Percentiles rank a stretch among this genome's conserved stretches.
These are phyloP conservation scores for Craterocephalus amniculus DNA, from an alignment of 2,797 vertebrate genomes.

Conservation along the genomic window DNA sequence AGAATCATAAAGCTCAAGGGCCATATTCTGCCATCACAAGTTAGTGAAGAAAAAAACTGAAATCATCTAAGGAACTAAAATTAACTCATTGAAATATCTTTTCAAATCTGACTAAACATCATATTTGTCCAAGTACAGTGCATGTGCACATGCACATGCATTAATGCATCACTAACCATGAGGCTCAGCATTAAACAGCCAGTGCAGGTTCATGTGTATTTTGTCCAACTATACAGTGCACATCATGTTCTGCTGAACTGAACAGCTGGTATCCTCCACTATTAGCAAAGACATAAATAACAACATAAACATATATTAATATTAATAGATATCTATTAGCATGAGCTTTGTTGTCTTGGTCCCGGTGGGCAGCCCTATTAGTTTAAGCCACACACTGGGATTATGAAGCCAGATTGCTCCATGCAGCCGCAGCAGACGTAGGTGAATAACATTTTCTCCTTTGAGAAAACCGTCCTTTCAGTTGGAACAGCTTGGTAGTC, in stretches of 20 bases:
- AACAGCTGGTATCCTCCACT: conserved; percentile 53
- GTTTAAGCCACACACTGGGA: conserved; percentile 44
- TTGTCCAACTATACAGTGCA: conserved; percentile 40
- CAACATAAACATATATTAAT: conserved; percentile 66
- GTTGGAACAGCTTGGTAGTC: conserved; percentile 47
- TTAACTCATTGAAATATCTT: neutral
- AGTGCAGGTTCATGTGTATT: conserved; percentile 42
- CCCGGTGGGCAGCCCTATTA: conserved; percentile 60
- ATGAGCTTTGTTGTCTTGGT: conserved; percentile 63
- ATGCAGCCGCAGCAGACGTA: conserved; percentile 28
- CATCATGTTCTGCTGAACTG: conserved; percentile 22
- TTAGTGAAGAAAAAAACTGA: neutral
- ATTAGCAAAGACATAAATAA: conserved; percentile 61
- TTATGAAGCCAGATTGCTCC: conserved; percentile 27
- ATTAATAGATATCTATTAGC: conserved; percentile 69
- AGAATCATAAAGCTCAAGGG: neutral
- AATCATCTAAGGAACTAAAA: neutral
- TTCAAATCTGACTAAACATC: neutral
- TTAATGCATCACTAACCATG: neutral
- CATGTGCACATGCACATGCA: neutral
- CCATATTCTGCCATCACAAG: neutral
- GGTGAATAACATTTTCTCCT: conserved; percentile 48
- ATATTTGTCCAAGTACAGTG: neutral
- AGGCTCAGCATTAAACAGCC: conserved; percentile 8
- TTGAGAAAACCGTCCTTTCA: conserved; percentile 40